Base-by-base conservation (phyloP, 2,888 invertebrate genomes). In the Dryocosmus kuriphilus region DNA sequence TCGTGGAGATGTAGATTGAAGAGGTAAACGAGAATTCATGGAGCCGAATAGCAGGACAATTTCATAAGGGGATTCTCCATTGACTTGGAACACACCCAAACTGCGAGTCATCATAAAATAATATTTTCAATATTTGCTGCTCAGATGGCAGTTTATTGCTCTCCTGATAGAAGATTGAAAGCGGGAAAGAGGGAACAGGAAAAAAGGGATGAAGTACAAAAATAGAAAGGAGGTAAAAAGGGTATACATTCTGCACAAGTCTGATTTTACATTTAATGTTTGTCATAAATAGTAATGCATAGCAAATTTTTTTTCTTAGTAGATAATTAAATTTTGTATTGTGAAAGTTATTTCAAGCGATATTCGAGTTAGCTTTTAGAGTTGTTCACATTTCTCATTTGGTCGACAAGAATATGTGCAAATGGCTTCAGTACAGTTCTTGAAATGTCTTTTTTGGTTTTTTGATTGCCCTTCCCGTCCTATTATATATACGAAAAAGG, bases 121-220 rank as follows among this genome's bases (percentile, higher is more conserved):
- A 86, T 81, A 81, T 83, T 85, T 84, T 83, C 85, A 81, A 86
- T 86, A 86, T 87, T 86, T 83, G 79, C 77, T 77, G 65, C 75
- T 80, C 41, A 78, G 82, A 79, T 75, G 80, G 79, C 71, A 79
- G 71, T 71, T 79, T 71, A 71, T 71, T 71, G 71, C 71, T 71
- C 71, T 32, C 71, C 51, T 51, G 41, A 32, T 74, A 74, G 55
- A 65, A 60, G 62, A 38, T 63, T 76, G 74, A 79, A 79, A 76
- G 74, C 32, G 65, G 19, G 71, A 77, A 67, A 74, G 57, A 73
- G 30, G 60, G 38, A 38, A n/a, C 24, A 77, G 32, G 16, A n/a
- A 71, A 65, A 24, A 73, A 74, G 32, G 24, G 46, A 41, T 38
- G n/a, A 61, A 41, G 65, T n/a, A 30, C 19, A 57, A 60, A 61